Evolutionary conservation across 2,113 vertebrate genomes (phyloP), one percentile per base, ranked within the genome.

Genomic region (Antigone vipio): DNA sequence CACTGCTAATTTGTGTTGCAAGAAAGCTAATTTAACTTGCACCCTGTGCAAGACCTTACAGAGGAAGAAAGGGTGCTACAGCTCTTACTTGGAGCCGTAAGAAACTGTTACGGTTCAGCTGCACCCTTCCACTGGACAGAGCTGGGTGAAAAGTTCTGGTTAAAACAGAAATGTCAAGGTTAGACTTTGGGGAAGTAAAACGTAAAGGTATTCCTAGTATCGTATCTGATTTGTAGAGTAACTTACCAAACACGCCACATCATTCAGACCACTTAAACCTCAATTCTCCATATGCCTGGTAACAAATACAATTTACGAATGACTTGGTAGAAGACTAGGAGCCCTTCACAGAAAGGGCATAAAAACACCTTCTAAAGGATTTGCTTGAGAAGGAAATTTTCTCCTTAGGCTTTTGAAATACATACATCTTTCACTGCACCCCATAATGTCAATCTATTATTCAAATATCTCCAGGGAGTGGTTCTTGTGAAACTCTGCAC

Each of bases 391-490:
- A 86, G 77, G 76, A 86, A 86, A 42, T 74, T 72, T 86, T 84
- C 49, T 92, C 52, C 60, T 72, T 52, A 15, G 53, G 26, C 50
- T 85, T 93, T 88, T 89, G 56, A 91, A 94, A 67, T 30, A 44
- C 27, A 81, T 75, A 88, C 71, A 85, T 81, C 86, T 91, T 72
- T 85, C 80, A 85, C 86, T 93, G 84, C 89, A 82, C 94, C 89
- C 76, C 49, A 42, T 62, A 85, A 93, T 78, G 85, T 88, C 85
- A 93, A 94, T 74, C 40, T 90, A 66, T 91, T 88, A 95, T 91
- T 95, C 75, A 95, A 16, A 30, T 95, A 91, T 91, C 58, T 94
- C 59, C 59, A 73, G 73, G 95, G 77, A 92, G 94, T 96, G 92
- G 89, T 59, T 73, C 92, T 89, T 82, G 75, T 85, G 89, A 97